Percentiles rank a stretch among this genome's conserved stretches.
Evolutionary conservation across 2,113 vertebrate species (phyloP).

Genomic region (Galemys pyrenaicus): DNA sequence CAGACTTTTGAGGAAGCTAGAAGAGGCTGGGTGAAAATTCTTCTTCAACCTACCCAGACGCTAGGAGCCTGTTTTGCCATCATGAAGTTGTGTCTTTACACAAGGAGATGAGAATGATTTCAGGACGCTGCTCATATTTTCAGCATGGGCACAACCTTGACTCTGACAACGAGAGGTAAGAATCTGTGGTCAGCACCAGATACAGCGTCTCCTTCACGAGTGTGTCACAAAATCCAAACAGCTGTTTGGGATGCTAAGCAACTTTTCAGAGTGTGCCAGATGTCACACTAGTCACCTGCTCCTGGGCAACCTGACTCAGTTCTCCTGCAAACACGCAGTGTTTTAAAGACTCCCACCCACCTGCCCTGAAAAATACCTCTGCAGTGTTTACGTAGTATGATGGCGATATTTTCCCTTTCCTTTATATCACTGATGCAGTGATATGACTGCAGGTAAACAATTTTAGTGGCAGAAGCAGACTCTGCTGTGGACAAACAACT

Average conservation of each 20-base stretch:
- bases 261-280: neutral
- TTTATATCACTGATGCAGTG: neutral
- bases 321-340: neutral
- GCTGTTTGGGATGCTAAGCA: neutral
- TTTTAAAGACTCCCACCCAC: neutral
- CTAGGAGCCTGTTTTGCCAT: neutral
- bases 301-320: neutral
- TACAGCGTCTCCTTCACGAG: neutral
- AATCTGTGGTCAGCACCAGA: conserved; percentile 21
- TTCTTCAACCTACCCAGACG: neutral
- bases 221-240: neutral
- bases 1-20: neutral
- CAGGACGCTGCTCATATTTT: neutral
- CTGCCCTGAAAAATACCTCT: neutral
- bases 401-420: neutral
- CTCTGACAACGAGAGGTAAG: neutral
- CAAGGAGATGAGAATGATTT: neutral
- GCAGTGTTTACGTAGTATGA: neutral
- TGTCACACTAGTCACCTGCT: neutral
- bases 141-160: neutral
- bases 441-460: neutral
- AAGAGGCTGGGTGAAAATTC: neutral
- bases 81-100: neutral
- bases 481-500: neutral
- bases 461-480: neutral